phyloP scores from a whole-genome alignment of 2,113 vertebrate genomes.

The Boleophthalmus pectinirostris region DNA sequence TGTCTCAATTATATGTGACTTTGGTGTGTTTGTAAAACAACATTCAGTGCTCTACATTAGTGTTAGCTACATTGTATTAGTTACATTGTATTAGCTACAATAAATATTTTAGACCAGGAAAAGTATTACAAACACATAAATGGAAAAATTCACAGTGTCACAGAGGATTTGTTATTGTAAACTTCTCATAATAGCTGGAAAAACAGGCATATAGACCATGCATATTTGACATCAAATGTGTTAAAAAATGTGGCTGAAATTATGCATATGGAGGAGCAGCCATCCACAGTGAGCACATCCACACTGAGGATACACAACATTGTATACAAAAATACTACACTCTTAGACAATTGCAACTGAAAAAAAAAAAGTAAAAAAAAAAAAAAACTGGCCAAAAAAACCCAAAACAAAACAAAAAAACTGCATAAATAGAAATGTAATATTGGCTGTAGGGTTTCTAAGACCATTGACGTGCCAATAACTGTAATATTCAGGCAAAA shows the following conservation, averaged over 20 bases:
- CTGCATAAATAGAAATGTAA: background rate
- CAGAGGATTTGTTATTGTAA: background rate
- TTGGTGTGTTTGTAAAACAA: constrained; percentile 11
- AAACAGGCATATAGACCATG: background rate
- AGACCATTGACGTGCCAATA: background rate
- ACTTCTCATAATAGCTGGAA: background rate
- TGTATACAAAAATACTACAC: background rate
- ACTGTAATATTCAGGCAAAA: background rate
- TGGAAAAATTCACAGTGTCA: constrained; percentile 2
- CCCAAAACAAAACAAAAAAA: no score
- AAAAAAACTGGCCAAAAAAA: background rate
- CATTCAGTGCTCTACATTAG: constrained; percentile 10
- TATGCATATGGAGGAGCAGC: constrained; percentile 5
- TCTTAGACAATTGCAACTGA: background rate
- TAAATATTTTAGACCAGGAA: constrained; percentile 6
- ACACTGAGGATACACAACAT: background rate
- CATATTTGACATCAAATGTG: background rate
- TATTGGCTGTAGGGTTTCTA: background rate
- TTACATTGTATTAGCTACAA: no score
- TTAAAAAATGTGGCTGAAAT: background rate
- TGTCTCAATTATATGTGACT: constrained; percentile 13
- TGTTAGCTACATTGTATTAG: background rate
- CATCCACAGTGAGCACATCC: constrained; percentile 10
- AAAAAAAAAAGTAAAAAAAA: background rate
- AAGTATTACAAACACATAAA: background rate